These are phyloP conservation scores for Acrocephalus kingi DNA, from an alignment of 2,113 vertebrate species.

Conservation along the genomic window DNA sequence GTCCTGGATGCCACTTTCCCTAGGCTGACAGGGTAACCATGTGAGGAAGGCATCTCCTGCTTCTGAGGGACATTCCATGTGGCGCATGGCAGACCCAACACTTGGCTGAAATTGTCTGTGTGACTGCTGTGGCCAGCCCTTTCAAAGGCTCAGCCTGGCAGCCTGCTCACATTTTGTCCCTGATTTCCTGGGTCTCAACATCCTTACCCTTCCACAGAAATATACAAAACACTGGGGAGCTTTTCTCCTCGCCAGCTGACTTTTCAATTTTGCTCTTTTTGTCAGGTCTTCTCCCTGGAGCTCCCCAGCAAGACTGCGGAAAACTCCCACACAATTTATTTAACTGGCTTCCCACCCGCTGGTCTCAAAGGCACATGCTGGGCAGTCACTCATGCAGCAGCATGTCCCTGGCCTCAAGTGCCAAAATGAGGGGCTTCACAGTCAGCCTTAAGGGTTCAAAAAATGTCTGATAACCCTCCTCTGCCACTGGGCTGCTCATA, in stretches of 20 bases:
- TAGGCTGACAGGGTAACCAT: rapidly evolving
- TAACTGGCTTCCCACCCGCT: background rate
- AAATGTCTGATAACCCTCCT: background rate
- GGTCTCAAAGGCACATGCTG: background rate
- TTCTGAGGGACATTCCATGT: rapidly evolving
- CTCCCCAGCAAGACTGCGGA: background rate
- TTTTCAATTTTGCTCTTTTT: background rate
- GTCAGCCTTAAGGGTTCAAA: background rate
- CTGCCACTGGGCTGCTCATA: background rate
- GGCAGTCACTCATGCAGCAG: background rate
- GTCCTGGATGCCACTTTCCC: background rate
- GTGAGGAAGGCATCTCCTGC: background rate
- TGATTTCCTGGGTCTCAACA: background rate
- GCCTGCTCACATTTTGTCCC: background rate
- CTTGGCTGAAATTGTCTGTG: background rate
- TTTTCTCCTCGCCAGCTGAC: background rate
- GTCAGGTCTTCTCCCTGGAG: background rate
- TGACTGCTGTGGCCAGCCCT: background rate
- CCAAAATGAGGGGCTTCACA: background rate
- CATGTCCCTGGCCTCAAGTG: rapidly evolving
- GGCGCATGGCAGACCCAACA: background rate
- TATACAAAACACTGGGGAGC: background rate
- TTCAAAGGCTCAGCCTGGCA: background rate
- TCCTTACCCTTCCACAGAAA: background rate
- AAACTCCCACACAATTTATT: background rate